Conservation (phyloP, 1,140 invertebrate species). For the Saccostrea echinata region DNA sequence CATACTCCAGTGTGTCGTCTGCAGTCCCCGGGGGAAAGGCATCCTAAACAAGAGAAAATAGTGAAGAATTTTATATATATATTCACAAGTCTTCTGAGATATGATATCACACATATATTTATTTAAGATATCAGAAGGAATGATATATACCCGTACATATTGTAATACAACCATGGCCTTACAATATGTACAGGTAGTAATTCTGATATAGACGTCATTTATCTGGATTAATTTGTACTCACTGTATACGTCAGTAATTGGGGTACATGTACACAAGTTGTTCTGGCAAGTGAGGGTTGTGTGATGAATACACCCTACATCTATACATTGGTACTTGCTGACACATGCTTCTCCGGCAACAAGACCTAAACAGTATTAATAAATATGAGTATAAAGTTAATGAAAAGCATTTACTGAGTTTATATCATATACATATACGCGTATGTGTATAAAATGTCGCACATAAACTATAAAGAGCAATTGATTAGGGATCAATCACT, state of each 20-base stretch:
- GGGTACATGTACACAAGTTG: conserved; percentile 34
- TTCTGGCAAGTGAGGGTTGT: background rate
- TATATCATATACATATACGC: background rate
- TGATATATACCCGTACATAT: too few species aligned
- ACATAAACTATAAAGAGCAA: background rate
- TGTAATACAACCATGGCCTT: background rate
- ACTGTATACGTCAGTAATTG: conserved; percentile 33
- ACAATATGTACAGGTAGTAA: background rate
- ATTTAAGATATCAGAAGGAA: too few species aligned
- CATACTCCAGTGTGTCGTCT: background rate
- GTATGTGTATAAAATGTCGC: background rate
- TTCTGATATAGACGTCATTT: background rate
- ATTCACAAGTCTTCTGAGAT: too few species aligned
- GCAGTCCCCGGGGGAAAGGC: background rate
- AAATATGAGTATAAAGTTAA: background rate
- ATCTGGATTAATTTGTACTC: background rate
- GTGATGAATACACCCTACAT: conserved; percentile 31
- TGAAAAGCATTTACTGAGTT: background rate
- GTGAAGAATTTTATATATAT: background rate
- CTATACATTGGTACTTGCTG: conserved; percentile 25
- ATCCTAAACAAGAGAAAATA: background rate
- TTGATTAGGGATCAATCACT: too few species aligned
- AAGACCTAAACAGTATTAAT: background rate
- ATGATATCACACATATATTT: too few species aligned
- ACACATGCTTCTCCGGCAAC: conserved; percentile 10